These are phyloP conservation scores for Parascotia fuliginaria DNA, from an alignment of 2,888 invertebrate genomes.

Conservation along the genomic window DNA sequence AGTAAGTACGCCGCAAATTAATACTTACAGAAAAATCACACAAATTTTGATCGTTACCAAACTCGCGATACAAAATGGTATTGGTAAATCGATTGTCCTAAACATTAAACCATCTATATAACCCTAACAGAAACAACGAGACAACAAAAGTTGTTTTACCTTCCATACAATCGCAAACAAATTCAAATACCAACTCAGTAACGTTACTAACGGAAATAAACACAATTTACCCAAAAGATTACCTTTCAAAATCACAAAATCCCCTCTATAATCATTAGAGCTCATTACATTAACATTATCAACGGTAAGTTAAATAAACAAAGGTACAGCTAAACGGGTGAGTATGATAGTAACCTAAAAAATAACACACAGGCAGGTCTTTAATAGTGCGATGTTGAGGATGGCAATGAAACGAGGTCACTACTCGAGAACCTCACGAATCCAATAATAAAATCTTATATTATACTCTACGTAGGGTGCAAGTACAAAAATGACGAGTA, in stretches of 20 bases:
- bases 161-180: no score
- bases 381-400: constrained; percentile 33
- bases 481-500: background rate
- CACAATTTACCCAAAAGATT: no score
- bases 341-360: constrained; percentile 14
- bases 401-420: constrained; percentile 60
- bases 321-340: background rate
- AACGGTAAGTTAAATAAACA: background rate
- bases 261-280: background rate
- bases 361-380: constrained; percentile 7
- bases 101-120: no score
- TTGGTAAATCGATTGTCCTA: no score
- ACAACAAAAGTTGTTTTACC: no score
- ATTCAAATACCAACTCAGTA: no score
- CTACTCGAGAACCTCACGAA: constrained; percentile 53
- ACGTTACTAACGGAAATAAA: no score
- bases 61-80: no score
- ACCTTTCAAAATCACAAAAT: background rate
- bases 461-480: constrained; percentile 47
- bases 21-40: no score
- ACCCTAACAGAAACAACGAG: no score
- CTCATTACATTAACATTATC: background rate
- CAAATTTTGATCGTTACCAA: no score
- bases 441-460: constrained; percentile 72
- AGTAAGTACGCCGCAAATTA: no score